Base-by-base conservation (phyloP, 1,140 invertebrate species). In the Dolichoris vasculosae region DNA sequence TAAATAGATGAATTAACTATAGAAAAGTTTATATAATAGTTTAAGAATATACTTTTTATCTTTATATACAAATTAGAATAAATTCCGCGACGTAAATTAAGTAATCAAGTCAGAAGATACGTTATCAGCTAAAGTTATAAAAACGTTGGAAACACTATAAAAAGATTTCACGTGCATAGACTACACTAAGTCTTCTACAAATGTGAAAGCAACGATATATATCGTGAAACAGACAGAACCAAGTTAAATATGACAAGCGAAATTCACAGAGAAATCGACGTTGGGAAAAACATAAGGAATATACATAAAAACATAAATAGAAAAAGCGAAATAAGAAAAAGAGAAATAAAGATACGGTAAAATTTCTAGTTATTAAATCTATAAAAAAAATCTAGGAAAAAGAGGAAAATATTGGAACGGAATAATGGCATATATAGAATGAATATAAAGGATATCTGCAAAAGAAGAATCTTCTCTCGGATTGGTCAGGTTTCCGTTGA, bases 401-500 rank as follows among this genome's bases (percentile, higher is more conserved):
- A 81, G 30, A 40, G 80, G n/a, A n/a, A 51, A 40, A 48, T n/a
- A 46, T 30, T 26, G 23, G 59, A 67, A 55, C n/a, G 38, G 6
- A 59, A 78, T n/a, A 30, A 32, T 23, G 48, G 6, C 40, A 32
- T 77, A 77, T 77, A 77, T 35, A 20, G 11, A 73, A 73, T 71
- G 15, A 40, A 63, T 64, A 48, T 46, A 67, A 80, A 26, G 30
- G 38, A 43, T n/a, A 23, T 9, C 3, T 46, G 48, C 35, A n/a
- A 46, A 30, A 26, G 32, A 35, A 48, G 26, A 64, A n/a, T 32
- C 55, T 48, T 77, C 17, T 64, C 38, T 32, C 8, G 73, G 86
- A 88, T 89, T 87, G 89, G 88, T 89, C 88, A 88, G 87, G 87
- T 84, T 88, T 86, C 87, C 87, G 89, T 88, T 86, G 73, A 87